These are phyloP conservation scores for Myzus persicae DNA, from an alignment of 1,140 invertebrate species.

Conservation along the genomic window DNA sequence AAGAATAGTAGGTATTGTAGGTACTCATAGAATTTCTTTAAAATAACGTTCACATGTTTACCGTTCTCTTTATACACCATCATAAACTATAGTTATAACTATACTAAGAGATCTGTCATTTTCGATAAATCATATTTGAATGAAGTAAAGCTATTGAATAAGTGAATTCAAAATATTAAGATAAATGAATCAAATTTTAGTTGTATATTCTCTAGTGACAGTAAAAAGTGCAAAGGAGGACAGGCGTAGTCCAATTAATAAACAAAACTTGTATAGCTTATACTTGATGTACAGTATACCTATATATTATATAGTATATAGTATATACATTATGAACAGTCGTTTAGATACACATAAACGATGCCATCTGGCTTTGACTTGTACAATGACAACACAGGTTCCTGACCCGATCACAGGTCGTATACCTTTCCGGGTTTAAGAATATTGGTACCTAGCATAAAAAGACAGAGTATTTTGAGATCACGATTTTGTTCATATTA, in stretches of 20 bases:
- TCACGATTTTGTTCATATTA: constrained; percentile 15
- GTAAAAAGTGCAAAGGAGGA: constrained; percentile 22
- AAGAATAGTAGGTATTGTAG: not conserved
- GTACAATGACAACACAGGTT: constrained; percentile 45
- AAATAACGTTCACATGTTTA: not conserved
- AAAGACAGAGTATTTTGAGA: constrained; percentile 30
- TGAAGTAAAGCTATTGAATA: not conserved
- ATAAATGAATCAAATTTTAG: constrained; percentile 1
- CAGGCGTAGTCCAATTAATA: not conserved
- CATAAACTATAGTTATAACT: not conserved
- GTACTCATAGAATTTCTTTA: not conserved
- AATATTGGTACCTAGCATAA: not conserved
- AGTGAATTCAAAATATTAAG: not conserved
- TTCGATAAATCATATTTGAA: not conserved
- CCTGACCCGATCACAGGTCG: constrained; percentile 32
- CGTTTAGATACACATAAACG: not conserved
- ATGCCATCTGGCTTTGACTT: constrained; percentile 9
- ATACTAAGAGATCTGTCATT: not conserved
- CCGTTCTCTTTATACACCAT: not conserved
- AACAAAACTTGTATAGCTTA: not conserved
- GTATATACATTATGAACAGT: not conserved
- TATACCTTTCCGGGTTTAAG: constrained; percentile 52
- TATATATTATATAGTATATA: not conserved
- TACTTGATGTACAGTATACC: not conserved
- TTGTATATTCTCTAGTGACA: not conserved